Evolutionary conservation across 2,797 vertebrate species (phyloP).

Genomic region (Petrocephalus sullivani): DNA sequence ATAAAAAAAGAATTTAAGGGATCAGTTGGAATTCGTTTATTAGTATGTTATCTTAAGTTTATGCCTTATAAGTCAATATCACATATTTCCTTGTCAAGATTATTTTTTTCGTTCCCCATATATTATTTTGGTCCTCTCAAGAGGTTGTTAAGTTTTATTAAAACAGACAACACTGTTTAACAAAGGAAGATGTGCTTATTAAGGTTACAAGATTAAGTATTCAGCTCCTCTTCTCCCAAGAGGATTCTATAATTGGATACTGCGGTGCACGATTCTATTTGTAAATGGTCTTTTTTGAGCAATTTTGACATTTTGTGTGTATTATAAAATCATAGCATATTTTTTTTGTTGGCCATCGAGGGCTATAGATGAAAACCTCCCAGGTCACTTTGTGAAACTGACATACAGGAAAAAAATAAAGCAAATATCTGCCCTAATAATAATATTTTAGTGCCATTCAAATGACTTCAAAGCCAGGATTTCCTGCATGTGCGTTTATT

Average conservation of each 20-base stretch:
- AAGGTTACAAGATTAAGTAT: constrained; percentile 15
- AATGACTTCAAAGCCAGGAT: not conserved
- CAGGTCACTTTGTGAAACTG: not conserved
- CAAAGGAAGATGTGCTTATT: constrained; percentile 13
- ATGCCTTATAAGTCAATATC: not conserved
- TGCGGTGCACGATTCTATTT: not conserved
- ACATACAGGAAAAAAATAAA: not conserved
- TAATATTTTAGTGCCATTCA: not conserved
- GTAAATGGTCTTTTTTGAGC: not conserved
- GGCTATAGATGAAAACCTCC: not conserved
- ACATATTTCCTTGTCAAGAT: not conserved
- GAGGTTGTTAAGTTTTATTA: constrained; percentile 20
- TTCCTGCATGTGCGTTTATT: not conserved
- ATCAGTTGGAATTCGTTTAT: not conserved
- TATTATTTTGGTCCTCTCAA: not conserved
- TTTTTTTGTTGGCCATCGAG: not conserved
- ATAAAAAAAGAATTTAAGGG: not conserved
- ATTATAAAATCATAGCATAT: not conserved
- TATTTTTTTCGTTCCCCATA: not conserved
- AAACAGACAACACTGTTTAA: constrained; percentile 13
- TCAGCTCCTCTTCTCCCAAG: constrained; percentile 12
- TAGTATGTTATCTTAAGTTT: not conserved
- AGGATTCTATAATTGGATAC: not conserved
- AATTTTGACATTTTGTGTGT: constrained; percentile 14
- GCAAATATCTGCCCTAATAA: not conserved